A percentile compares a stretch with the other conserved stretches of the same genome.
Evolutionary conservation across 2,113 vertebrate species (phyloP).

Genomic region (Lepus americanus): DNA sequence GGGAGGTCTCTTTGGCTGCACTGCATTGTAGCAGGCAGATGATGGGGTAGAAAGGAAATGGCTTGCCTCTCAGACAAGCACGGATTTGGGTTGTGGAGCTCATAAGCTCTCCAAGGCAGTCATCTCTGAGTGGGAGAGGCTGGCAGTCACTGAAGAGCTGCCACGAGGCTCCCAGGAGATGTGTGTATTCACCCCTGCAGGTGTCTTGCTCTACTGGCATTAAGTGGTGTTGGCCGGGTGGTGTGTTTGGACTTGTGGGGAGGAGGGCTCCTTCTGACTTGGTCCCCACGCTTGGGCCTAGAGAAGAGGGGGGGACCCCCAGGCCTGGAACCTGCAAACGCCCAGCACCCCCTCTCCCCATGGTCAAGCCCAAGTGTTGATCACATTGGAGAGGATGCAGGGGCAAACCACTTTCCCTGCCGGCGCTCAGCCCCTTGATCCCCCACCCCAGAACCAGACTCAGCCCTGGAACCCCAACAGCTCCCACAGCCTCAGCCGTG

Average conservation of each 20-base stretch:
- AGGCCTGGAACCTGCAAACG: background rate
- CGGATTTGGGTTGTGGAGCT: background rate
- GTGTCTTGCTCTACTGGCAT: too few species aligned
- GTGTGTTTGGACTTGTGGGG: background rate
- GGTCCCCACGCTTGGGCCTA: too few species aligned
- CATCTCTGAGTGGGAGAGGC: background rate
- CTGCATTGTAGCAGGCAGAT: too few species aligned
- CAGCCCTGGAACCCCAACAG: background rate
- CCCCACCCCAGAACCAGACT: background rate
- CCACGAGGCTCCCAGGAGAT: background rate
- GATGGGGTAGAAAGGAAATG: too few species aligned
- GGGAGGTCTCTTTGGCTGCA: background rate
- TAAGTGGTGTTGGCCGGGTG: background rate
- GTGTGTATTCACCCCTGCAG: background rate
- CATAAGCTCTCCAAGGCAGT: background rate
- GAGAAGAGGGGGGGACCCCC: background rate
- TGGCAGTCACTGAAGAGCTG: background rate
- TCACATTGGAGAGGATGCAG: too few species aligned
- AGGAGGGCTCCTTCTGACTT: background rate
- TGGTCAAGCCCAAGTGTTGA: background rate
- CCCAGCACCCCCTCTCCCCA: background rate
- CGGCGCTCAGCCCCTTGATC: background rate
- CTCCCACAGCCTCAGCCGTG: background rate
- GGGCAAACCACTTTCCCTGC: background rate
- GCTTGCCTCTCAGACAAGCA: fast-evolving